These are phyloP conservation scores for Cataglyphis hispanica DNA, from an alignment of 1,140 invertebrate species.

Conservation along the genomic window DNA sequence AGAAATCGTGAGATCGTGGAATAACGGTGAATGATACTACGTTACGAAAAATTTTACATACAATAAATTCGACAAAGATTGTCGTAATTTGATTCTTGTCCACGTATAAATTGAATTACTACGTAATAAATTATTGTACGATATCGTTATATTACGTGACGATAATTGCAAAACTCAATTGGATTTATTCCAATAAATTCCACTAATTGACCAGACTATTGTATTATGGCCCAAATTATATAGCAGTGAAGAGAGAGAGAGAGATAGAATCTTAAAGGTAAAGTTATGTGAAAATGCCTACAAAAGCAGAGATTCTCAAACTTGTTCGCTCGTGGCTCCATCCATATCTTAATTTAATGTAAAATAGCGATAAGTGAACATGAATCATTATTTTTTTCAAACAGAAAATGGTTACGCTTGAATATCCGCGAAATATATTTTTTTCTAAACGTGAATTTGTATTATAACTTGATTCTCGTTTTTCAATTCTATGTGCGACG, in stretches of 20 bases:
- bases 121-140: background rate
- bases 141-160: background rate
- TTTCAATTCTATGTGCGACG: background rate
- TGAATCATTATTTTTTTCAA: background rate
- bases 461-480: background rate
- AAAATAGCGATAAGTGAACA: background rate
- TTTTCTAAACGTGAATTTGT: too few relatives aligned
- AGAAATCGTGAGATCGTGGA: background rate
- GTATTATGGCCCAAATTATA: too few relatives aligned
- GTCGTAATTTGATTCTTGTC: background rate
- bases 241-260: too few relatives aligned
- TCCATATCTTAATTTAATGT: background rate
- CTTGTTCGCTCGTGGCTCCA: background rate
- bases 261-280: too few relatives aligned
- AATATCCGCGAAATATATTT: background rate
- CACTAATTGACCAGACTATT: too few relatives aligned
- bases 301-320: conserved; percentile 6
- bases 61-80: background rate
- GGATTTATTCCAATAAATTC: background rate
- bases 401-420: background rate
- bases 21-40: background rate
- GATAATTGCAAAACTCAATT: conserved; percentile 15
- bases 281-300: background rate
- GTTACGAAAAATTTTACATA: background rate
- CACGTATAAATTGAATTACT: background rate